Conservation (phyloP, 1,140 invertebrate genomes). For the Hycleus phaleratus region DNA sequence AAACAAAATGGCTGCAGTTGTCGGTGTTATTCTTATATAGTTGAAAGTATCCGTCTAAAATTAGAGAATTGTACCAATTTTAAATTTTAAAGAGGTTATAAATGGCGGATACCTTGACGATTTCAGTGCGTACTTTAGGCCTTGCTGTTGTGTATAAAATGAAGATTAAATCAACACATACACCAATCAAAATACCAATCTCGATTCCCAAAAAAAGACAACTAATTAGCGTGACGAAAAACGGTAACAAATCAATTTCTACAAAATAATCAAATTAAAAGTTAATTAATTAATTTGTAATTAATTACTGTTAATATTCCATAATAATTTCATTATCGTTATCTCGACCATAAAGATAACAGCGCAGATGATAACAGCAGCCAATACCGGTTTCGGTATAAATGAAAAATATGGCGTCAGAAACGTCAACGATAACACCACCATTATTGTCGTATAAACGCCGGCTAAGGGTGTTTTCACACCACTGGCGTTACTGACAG, state of each 20-base stretch:
- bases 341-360: conserved; percentile 63
- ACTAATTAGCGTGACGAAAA: conserved; percentile 61
- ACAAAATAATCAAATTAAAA: conserved; percentile 28
- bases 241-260: conserved; percentile 72
- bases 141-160: conserved; percentile 72
- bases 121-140: conserved; percentile 56
- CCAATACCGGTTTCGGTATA: conserved; percentile 58
- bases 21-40: conserved; percentile 49
- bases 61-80: neutral
- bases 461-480: conserved; percentile 67
- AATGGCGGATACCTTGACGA: conserved; percentile 14
- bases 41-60: conserved; percentile 40
- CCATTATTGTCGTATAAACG: conserved; percentile 52
- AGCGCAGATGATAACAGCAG: conserved; percentile 61
- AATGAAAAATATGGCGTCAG: conserved; percentile 63
- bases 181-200: conserved; percentile 74
- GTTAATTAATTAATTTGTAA: conserved; percentile 19
- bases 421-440: conserved; percentile 46
- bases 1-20: conserved; percentile 52
- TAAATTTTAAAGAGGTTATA: too few relatives aligned
- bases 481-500: conserved; percentile 67
- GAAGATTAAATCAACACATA: conserved; percentile 66
- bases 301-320: conserved; percentile 53
- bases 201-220: conserved; percentile 71
- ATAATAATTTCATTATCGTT: conserved; percentile 51